These are phyloP conservation scores for Sympetrum striolatum DNA, from an alignment of 2,888 invertebrate species.

Conservation along the genomic window DNA sequence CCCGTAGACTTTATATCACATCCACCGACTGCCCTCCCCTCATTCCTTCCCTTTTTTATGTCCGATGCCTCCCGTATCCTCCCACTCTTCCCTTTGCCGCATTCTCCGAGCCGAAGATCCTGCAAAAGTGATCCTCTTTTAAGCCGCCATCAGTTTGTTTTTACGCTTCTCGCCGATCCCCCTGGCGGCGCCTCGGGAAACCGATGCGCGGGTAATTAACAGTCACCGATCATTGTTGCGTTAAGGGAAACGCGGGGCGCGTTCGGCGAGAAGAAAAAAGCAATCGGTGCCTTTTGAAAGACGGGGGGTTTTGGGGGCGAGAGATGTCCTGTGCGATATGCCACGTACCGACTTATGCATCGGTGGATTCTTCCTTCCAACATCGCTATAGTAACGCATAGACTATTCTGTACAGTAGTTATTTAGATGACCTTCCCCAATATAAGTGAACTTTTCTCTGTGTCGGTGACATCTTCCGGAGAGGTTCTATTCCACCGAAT, in stretches of 20 bases:
- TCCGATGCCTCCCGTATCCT: not conserved
- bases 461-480: too few species aligned
- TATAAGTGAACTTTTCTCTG: too few species aligned
- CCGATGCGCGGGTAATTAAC: not conserved
- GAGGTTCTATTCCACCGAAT: too few species aligned
- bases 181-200: not conserved
- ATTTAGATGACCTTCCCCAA: too few species aligned
- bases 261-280: not conserved
- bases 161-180: not conserved
- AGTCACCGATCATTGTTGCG: not conserved
- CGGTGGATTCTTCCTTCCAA: too few species aligned
- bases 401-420: too few species aligned
- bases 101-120: not conserved
- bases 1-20: slow-evolving; percentile 43
- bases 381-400: too few species aligned
- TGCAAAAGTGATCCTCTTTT: not conserved
- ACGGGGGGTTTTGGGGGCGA: not conserved
- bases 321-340: not conserved
- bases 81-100: not conserved
- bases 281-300: not conserved
- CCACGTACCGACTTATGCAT: not conserved
- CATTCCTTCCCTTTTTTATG: not conserved
- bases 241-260: not conserved
- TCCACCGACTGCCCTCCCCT: slow-evolving; percentile 15
- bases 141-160: not conserved